phyloP scores from a whole-genome alignment of 2,888 invertebrate genomes.

The Drosophila mimica region DNA sequence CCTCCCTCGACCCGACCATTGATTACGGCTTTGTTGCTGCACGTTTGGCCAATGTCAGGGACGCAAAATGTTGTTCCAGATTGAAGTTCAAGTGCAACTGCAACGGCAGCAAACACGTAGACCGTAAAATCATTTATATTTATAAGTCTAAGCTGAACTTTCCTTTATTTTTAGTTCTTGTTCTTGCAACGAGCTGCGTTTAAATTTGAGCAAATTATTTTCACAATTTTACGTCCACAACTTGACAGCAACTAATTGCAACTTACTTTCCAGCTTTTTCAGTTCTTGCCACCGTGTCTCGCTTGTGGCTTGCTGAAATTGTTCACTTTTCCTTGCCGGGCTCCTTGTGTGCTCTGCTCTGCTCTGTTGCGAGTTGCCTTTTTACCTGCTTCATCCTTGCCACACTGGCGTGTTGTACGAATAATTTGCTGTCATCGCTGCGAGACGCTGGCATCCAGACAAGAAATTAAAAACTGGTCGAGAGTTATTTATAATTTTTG shows the following conservation, averaged over 20 bases:
- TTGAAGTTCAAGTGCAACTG: constrained; percentile 67
- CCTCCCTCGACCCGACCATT: background rate
- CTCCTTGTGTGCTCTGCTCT: constrained; percentile 10
- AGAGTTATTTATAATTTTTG: constrained; percentile 47
- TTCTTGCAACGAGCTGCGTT: constrained; percentile 9
- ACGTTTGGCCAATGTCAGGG: constrained; percentile 67
- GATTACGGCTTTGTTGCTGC: constrained; percentile 24
- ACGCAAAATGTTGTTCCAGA: constrained; percentile 13
- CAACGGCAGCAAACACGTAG: constrained; percentile 34
- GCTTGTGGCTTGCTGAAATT: constrained; percentile 21
- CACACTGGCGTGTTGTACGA: constrained; percentile 33
- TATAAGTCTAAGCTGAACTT: constrained; percentile 19
- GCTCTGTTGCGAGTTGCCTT: constrained; percentile 18
- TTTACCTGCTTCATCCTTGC: constrained; percentile 22
- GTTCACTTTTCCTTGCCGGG: constrained; percentile 46
- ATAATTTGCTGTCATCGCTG: constrained; percentile 67
- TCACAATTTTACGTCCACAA: constrained; percentile 34
- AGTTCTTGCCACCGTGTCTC: background rate
- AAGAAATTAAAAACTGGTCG: constrained; percentile 59
- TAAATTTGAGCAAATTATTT: constrained; percentile 56
- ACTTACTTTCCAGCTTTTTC: constrained; percentile 43
- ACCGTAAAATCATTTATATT: constrained; percentile 48
- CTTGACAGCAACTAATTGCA: constrained; percentile 75
- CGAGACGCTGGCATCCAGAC: constrained; percentile 29
- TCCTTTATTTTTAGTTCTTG: background rate